Evolutionary conservation across 1,140 invertebrate genomes (phyloP), one percentile per base, ranked within the genome.

Genomic region (Aricia agestis): DNA sequence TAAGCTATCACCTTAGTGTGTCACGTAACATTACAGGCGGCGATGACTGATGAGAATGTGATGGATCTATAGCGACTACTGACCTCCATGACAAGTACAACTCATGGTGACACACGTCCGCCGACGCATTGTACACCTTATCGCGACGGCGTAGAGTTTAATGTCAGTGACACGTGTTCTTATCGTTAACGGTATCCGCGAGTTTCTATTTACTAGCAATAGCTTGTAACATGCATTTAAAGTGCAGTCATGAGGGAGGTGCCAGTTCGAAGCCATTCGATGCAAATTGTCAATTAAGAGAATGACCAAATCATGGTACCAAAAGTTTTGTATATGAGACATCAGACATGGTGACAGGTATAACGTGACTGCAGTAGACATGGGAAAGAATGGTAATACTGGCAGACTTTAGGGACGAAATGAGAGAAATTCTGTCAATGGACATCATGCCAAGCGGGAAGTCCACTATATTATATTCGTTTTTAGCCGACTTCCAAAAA

Each of bases 121-220:
- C 0, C 17, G 13, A 1, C 15, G 5, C 41, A 57, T n/a, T 25
- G 18, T 19, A 19, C 17, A 11, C 19, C 42, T 52, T 57, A 52
- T 11, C 18, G 6, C 42, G 19, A 2, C 36, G 6, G 1, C 2
- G 15, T 68, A 68, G 13, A 5, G 42, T 57, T 31, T 3, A 57
- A 57, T 57, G 36, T 36, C 36, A 36, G 45, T 68, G 19, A 19
- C n/a, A 18, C 58, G 6, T 2, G 58, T 18, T 7, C 7, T 15
- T 19, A 25, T 63, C 59, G 59, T 63, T 63, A 63, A 63, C 59
- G 59, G 59, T 63, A 19, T 63, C 18, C 19, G 59, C 17, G 11
- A 63, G 19, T 63, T 63, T 63, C 59, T 63, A 63, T 63, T 63
- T 63, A 63, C 59, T 63, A 19, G 59, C 59, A 19, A 63, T 61